These are phyloP conservation scores for Podarcis muralis DNA, from an alignment of 2,113 vertebrate genomes.

Conservation along the genomic window DNA sequence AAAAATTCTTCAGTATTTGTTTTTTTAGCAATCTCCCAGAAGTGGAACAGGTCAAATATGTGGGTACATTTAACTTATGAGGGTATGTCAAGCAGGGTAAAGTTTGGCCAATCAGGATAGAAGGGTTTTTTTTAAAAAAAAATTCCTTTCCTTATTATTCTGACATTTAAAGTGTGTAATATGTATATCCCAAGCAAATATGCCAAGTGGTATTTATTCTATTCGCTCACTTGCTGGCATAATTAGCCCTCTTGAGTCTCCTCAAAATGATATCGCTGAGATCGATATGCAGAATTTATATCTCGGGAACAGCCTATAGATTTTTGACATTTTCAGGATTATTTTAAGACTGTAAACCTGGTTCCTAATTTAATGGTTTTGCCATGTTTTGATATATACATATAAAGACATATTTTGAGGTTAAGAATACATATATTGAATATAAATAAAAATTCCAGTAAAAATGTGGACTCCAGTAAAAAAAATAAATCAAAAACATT, in stretches of 20 bases:
- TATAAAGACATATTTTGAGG: not conserved
- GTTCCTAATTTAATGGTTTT: not conserved
- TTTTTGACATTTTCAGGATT: constrained; percentile 15
- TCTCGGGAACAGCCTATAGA: not conserved
- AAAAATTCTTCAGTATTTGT: constrained; percentile 8
- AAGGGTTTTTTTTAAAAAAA: not conserved
- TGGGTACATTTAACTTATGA: not conserved
- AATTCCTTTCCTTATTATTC: not conserved
- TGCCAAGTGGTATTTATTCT: not conserved
- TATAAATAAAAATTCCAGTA: not conserved
- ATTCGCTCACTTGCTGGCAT: not conserved
- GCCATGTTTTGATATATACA: constrained; percentile 1
- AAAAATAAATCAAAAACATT: not conserved
- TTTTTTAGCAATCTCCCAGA: not conserved
- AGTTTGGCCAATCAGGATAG: not conserved
- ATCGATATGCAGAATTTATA: not conserved
- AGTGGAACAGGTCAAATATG: not conserved
- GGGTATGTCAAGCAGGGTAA: not conserved
- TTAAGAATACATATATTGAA: not conserved
- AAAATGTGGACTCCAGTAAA: not conserved
- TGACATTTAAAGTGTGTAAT: not conserved
- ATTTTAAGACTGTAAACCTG: not conserved
- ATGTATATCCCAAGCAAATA: not conserved
- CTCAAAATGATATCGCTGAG: not conserved
- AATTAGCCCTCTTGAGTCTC: not conserved